phyloP scores from a whole-genome alignment of 2,797 vertebrate genomes.

The Sebastes hopkinsi region DNA sequence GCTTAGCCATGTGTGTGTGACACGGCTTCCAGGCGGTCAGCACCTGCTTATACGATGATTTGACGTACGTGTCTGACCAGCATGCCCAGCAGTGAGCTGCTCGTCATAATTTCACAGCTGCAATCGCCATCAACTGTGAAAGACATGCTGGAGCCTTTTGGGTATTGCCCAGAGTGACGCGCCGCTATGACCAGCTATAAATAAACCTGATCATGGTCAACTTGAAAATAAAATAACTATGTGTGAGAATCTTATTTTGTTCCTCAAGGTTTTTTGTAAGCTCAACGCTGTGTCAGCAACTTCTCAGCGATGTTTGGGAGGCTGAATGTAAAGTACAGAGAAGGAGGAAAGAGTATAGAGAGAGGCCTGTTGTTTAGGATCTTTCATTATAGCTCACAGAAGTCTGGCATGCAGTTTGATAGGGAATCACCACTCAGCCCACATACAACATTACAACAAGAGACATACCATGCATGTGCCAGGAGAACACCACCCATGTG shows the following conservation, averaged over 20 bases:
- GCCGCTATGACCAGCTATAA: constrained; percentile 16
- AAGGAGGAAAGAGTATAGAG: neutral
- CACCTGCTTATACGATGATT: constrained; percentile 51
- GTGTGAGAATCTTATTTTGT: neutral
- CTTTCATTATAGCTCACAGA: constrained; percentile 26
- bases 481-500: constrained; percentile 60
- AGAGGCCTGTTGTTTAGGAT: constrained; percentile 31
- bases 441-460: constrained; percentile 39
- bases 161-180: neutral
- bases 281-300: neutral
- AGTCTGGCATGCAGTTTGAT: constrained; percentile 34
- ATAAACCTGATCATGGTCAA: constrained; percentile 42
- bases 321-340: constrained; percentile 9
- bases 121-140: constrained; percentile 46
- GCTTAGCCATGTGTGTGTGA: constrained; percentile 26
- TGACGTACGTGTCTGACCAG: constrained; percentile 39
- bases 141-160: constrained; percentile 28
- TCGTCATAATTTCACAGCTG: constrained; percentile 53
- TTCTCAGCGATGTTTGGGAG: constrained; percentile 13
- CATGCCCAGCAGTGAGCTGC: constrained; percentile 2
- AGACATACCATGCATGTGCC: constrained; percentile 44
- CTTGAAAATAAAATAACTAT: constrained; percentile 6
- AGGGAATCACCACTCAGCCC: constrained; percentile 34
- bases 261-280: neutral
- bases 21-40: constrained; percentile 30